phyloP scores from a whole-genome alignment of 2,888 invertebrate genomes.

The Bruchidius siliquastri region DNA sequence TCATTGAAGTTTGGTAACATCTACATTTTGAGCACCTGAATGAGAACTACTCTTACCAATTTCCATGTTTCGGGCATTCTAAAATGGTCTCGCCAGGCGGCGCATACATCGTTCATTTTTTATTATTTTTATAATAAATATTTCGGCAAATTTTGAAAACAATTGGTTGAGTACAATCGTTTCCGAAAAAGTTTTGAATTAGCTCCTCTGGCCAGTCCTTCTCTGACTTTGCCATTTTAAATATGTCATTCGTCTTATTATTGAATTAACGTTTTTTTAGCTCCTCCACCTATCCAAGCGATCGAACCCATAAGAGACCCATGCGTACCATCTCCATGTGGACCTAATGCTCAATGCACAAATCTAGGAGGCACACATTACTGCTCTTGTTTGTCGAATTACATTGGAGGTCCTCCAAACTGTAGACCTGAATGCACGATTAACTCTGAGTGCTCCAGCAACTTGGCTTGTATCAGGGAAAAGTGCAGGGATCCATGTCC shows the following conservation, averaged over 20 bases:
- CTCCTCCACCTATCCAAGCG: constrained; percentile 23
- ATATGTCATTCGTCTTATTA: background rate
- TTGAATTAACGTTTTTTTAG: constrained; percentile 15
- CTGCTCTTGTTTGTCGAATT: constrained; percentile 52
- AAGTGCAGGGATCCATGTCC: constrained; percentile 64
- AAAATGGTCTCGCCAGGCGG: background rate
- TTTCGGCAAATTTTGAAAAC: too few species aligned
- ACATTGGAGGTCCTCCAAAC: constrained; percentile 53
- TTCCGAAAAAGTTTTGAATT: too few species aligned
- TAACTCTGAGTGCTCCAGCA: constrained; percentile 52
- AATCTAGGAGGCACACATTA: constrained; percentile 50
- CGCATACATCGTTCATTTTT: too few species aligned
- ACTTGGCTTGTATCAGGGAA: constrained; percentile 51
- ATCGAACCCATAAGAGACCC: constrained; percentile 41
- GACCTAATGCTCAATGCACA: constrained; percentile 54
- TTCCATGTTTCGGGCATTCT: background rate
- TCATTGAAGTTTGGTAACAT: too few species aligned
- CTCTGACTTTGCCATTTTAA: background rate
- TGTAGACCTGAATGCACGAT: constrained; percentile 54
- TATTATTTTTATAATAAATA: too few species aligned
- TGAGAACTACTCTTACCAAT: too few species aligned
- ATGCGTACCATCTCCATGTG: constrained; percentile 57
- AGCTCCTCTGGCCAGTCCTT: too few species aligned
- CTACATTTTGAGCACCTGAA: too few species aligned
- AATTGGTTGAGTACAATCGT: too few species aligned